A percentile compares a stretch with the other conserved stretches of the same genome.
Evolutionary conservation across 2,797 vertebrate genomes (phyloP).

Genomic region (Chrysocyon brachyurus): DNA sequence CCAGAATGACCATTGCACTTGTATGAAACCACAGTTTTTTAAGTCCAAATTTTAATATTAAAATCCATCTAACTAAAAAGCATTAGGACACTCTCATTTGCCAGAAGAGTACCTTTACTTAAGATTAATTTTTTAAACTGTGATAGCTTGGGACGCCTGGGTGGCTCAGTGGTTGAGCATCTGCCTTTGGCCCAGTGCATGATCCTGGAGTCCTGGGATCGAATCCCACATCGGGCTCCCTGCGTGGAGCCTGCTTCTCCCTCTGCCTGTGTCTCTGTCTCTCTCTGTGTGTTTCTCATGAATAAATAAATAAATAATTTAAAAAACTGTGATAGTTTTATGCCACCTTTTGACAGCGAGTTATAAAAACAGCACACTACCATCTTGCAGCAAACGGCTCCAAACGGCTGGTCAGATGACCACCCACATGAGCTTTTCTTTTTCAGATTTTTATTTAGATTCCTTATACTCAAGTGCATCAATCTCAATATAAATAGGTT

Average conservation of each 20-base stretch:
- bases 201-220: too few species aligned
- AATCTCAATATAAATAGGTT: not conserved
- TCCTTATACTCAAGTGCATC: not conserved
- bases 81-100: not conserved
- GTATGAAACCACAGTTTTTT: not conserved
- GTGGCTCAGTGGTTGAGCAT: too few species aligned
- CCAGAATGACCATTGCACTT: not conserved
- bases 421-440: not conserved
- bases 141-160: not conserved
- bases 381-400: not conserved
- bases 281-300: too few species aligned
- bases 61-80: not conserved
- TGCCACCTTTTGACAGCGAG: not conserved
- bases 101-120: not conserved
- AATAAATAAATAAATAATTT: not conserved
- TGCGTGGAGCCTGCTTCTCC: too few species aligned
- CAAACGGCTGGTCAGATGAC: not conserved
- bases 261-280: too few species aligned
- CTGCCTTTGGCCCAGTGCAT: too few species aligned
- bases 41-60: not conserved
- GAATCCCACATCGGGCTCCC: too few species aligned
- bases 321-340: not conserved
- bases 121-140: slow-evolving; percentile 10
- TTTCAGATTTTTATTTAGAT: not conserved
- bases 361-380: not conserved